Conservation (phyloP, 1,140 invertebrate species). For the Vanessa tameamea region DNA sequence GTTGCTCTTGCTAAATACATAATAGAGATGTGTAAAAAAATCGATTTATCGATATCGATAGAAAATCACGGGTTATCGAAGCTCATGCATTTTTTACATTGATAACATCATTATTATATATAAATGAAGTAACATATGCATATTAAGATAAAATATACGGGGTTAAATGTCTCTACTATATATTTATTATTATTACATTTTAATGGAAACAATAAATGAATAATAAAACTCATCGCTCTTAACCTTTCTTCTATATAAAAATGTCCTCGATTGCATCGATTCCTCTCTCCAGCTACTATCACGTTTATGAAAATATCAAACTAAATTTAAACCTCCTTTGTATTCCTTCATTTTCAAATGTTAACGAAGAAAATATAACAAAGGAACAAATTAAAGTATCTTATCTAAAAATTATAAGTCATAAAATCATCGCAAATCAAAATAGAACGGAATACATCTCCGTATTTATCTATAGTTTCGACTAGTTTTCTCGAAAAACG, state of each 20-base stretch:
- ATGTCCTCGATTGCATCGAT: constrained; percentile 51
- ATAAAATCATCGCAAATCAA: constrained; percentile 59
- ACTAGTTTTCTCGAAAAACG: constrained; percentile 64
- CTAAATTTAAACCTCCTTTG: constrained; percentile 34
- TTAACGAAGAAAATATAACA: constrained; percentile 39
- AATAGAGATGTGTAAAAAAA: constrained; percentile 12
- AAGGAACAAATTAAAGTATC: constrained; percentile 40
- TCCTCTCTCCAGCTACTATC: constrained; percentile 39
- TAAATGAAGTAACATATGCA: constrained; percentile 68
- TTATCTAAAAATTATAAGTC: constrained; percentile 58
- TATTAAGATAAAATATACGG: constrained; percentile 66
- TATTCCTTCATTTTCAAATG: constrained; percentile 37
- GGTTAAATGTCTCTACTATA: constrained; percentile 59
- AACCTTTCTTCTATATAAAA: constrained; percentile 55
- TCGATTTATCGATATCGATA: constrained; percentile 33
- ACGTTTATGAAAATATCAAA: constrained; percentile 42
- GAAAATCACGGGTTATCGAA: constrained; percentile 47
- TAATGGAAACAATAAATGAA: constrained; percentile 78
- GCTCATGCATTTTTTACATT: constrained; percentile 64
- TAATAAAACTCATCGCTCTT: constrained; percentile 72
- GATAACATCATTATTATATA: constrained; percentile 53
- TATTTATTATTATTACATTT: constrained; percentile 49
- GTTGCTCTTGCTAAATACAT: constrained; percentile 1
- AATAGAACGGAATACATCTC: constrained; percentile 47
- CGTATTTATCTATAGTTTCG: constrained; percentile 48